Conservation (phyloP, 30 jellyfish, hydroid and myxozoan genomes). For the Aurelia aurita region DNA sequence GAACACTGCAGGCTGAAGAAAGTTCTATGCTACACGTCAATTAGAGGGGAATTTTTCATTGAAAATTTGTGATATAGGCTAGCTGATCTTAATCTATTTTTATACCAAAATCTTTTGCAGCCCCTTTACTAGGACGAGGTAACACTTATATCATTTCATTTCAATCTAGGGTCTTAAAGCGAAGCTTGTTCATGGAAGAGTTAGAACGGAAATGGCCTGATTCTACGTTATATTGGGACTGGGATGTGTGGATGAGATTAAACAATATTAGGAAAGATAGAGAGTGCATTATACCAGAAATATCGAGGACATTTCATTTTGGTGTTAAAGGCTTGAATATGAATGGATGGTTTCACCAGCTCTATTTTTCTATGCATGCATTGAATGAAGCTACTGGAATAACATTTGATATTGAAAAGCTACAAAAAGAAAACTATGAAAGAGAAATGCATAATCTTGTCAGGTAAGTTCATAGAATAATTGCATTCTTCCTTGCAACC, state of each 20-base stretch:
- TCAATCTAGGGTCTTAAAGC: constrained; percentile 28
- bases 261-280: constrained; percentile 91
- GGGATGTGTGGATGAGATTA: constrained; percentile 99
- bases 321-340: constrained; percentile 96
- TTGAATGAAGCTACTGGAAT: constrained; percentile 79
- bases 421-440: constrained; percentile 82
- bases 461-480: constrained; percentile 39
- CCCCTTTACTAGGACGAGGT: too few relatives aligned
- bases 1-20: too few relatives aligned
- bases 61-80: too few relatives aligned
- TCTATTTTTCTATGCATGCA: constrained; percentile 82
- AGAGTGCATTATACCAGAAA: constrained; percentile 97
- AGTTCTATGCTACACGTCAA: too few relatives aligned
- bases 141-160: too few relatives aligned
- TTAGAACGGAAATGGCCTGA: constrained; percentile 88
- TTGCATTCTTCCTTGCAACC: too few relatives aligned
- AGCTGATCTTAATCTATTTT: too few relatives aligned
- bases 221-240: constrained; percentile 85
- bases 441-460: constrained; percentile 59
- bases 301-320: constrained; percentile 96
- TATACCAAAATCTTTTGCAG: too few relatives aligned
- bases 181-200: constrained; percentile 78
- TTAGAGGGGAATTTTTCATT: too few relatives aligned
- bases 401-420: constrained; percentile 68
- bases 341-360: constrained; percentile 75